Percentiles rank a stretch among this genome's conserved stretches.
These are phyloP conservation scores for Nebria salina DNA, from an alignment of 2,888 invertebrate genomes.

Conservation along the genomic window DNA sequence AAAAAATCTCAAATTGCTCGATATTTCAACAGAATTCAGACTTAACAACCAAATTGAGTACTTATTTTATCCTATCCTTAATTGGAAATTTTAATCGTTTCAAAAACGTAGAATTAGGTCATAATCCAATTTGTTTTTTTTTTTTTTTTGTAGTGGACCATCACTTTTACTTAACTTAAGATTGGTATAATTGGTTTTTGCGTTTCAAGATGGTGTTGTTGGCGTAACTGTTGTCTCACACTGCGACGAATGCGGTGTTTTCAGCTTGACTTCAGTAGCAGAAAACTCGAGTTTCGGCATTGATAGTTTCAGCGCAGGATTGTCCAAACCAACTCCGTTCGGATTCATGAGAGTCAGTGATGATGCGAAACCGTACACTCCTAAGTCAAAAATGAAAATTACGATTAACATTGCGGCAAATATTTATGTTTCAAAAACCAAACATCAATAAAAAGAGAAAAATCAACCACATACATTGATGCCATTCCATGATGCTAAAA, in stretches of 20 bases:
- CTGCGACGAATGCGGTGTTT: slow-evolving; percentile 54
- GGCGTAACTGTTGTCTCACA: slow-evolving; percentile 31
- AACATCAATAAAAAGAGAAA: slow-evolving; percentile 15
- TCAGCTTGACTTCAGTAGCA: slow-evolving; percentile 45
- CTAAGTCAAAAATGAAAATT: slow-evolving; percentile 18
- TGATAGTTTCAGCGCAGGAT: slow-evolving; percentile 68
- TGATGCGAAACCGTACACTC: slow-evolving; percentile 67
- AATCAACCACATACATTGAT: slow-evolving; percentile 20
- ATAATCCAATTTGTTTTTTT: too few relatives aligned
- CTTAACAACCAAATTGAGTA: too few relatives aligned
- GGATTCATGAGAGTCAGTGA: slow-evolving; percentile 66
- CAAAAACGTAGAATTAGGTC: too few relatives aligned
- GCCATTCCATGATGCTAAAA: slow-evolving; percentile 24
- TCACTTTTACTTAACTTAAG: neutral
- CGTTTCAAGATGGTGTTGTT: neutral
- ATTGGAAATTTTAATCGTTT: neutral
- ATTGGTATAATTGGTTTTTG: neutral
- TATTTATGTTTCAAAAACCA: neutral
- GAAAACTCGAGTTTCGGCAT: slow-evolving; percentile 66
- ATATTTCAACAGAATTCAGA: too few relatives aligned
- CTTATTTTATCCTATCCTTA: neutral
- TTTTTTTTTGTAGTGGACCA: neutral
- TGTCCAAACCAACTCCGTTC: slow-evolving; percentile 71
- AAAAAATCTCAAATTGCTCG: too few relatives aligned
- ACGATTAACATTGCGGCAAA: neutral